A percentile compares a stretch with the other conserved stretches of the same genome.
These are phyloP conservation scores for Pantherophis vulpinus DNA, from an alignment of 2,797 vertebrate genomes.

Conservation along the genomic window DNA sequence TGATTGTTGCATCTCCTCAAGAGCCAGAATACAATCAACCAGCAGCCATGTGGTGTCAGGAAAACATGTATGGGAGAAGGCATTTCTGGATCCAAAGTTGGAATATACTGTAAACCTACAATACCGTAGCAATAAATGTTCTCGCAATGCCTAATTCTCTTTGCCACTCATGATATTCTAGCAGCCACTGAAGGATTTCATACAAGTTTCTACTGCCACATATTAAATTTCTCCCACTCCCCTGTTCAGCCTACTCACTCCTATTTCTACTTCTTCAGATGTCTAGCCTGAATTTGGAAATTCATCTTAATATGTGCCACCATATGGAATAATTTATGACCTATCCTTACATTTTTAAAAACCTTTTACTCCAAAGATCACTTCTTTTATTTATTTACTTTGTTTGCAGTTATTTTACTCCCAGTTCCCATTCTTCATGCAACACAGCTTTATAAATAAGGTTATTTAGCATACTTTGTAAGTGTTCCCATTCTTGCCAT, in stretches of 20 bases:
- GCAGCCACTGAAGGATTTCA: background rate
- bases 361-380: background rate
- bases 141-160: background rate
- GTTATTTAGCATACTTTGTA: background rate
- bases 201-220: background rate
- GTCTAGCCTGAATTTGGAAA: background rate
- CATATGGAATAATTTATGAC: background rate
- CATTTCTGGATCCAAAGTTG: background rate
- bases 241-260: background rate
- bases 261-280: background rate
- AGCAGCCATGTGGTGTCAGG: background rate
- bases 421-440: background rate
- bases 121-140: background rate
- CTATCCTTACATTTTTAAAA: background rate
- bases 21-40: background rate
- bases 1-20: background rate
- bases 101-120: background rate
- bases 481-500: background rate
- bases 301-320: background rate
- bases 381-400: background rate
- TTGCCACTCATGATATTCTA: background rate
- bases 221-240: background rate
- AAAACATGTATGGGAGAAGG: background rate
- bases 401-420: background rate
- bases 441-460: background rate